Evolutionary conservation across 2,888 invertebrate genomes (phyloP).

Genomic region (Monopis laevigella): DNA sequence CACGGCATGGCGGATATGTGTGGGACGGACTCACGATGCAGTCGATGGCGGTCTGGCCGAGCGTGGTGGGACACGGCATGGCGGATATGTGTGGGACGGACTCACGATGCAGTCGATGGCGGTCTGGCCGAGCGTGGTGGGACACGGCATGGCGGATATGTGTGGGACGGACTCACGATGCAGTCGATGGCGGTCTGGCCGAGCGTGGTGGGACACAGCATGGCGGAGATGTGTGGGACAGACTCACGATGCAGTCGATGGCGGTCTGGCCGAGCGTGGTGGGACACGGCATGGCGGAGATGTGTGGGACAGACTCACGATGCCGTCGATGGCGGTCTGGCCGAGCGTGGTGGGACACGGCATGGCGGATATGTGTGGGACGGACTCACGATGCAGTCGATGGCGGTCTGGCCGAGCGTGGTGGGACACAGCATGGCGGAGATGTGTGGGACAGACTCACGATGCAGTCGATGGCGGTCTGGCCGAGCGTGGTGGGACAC

Average conservation of each 20-base stretch:
- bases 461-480: constrained; percentile 89
- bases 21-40: constrained; percentile 81
- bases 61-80: constrained; percentile 91
- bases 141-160: constrained; percentile 92
- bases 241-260: constrained; percentile 77
- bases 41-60: constrained; percentile 92
- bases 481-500: constrained; percentile 93
- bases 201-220: constrained; percentile 91
- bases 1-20: constrained; percentile 94
- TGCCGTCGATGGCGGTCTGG: constrained; percentile 89
- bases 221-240: constrained; percentile 76
- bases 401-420: constrained; percentile 88
- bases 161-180: constrained; percentile 40
- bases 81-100: constrained; percentile 87
- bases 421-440: constrained; percentile 88
- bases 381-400: constrained; percentile 76
- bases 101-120: constrained; percentile 87
- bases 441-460: constrained; percentile 67
- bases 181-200: constrained; percentile 93
- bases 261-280: constrained; percentile 91
- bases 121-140: constrained; percentile 91
- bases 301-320: constrained; percentile 64
- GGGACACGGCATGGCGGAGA: constrained; percentile 88
- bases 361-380: constrained; percentile 78
- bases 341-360: constrained; percentile 94